Evolutionary conservation across 2,797 vertebrate species (phyloP).

Genomic region (Anguilla marmorata): DNA sequence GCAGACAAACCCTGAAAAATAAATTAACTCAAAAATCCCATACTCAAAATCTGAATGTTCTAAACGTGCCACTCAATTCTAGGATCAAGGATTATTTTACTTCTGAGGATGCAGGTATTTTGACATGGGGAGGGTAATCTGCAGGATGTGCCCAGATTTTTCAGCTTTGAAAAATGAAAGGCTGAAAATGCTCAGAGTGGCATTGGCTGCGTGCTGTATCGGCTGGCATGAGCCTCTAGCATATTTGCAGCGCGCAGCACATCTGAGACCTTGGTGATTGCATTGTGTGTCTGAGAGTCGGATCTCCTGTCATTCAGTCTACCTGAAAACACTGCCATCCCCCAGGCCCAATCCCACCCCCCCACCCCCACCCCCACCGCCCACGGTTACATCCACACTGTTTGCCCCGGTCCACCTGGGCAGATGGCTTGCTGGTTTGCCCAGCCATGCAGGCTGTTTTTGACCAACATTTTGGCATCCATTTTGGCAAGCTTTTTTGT

Average conservation of each 20-base stretch:
- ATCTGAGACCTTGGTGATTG: not conserved
- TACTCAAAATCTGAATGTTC: slow-evolving; percentile 10
- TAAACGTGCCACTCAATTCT: not conserved
- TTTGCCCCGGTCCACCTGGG: slow-evolving; percentile 50
- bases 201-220: not conserved
- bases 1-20: not conserved
- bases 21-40: not conserved
- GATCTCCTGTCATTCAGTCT: not conserved
- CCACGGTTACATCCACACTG: not conserved
- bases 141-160: slow-evolving; percentile 31
- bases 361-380: too few species aligned
- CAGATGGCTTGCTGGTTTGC: slow-evolving; percentile 44
- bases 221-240: not conserved
- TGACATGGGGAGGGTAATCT: slow-evolving; percentile 16
- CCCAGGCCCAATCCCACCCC: not conserved
- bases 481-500: slow-evolving; percentile 48
- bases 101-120: not conserved
- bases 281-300: not conserved
- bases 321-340: not conserved
- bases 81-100: slow-evolving; percentile 1
- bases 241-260: not conserved
- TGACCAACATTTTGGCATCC: slow-evolving; percentile 48
- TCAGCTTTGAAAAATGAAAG: slow-evolving; percentile 18
- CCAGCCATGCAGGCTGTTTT: slow-evolving; percentile 51
- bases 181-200: not conserved